Conservation (phyloP, 2,888 invertebrate genomes). For the Mythimna lalbum region DNA sequence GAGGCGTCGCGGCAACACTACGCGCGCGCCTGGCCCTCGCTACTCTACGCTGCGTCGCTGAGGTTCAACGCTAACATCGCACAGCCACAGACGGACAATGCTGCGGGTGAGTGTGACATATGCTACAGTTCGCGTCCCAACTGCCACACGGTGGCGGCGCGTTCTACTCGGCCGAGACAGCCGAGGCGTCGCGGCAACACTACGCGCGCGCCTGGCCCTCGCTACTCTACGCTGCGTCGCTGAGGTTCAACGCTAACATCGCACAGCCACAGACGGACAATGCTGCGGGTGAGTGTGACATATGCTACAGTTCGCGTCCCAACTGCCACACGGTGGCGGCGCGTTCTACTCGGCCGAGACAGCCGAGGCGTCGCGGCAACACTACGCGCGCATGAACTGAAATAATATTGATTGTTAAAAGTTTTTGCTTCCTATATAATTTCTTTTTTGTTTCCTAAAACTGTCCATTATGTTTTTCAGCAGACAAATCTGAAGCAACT, state of each 20-base stretch:
- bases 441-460: background rate
- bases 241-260: conserved; percentile 90
- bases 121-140: conserved; percentile 89
- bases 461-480: conserved; percentile 68
- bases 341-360: conserved; percentile 99
- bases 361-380: conserved; percentile 97
- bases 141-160: conserved; percentile 98
- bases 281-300: conserved; percentile 8
- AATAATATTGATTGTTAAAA: too few species aligned
- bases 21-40: conserved; percentile 97
- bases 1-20: conserved; percentile 98
- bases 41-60: conserved; percentile 97
- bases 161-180: conserved; percentile 99
- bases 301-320: conserved; percentile 82
- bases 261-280: conserved; percentile 51
- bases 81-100: conserved; percentile 36
- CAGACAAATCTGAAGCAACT: conserved; percentile 77
- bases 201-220: conserved; percentile 98
- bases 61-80: conserved; percentile 86
- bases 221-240: conserved; percentile 97
- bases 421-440: background rate
- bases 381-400: conserved; percentile 91
- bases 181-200: conserved; percentile 97
- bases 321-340: conserved; percentile 98
- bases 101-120: conserved; percentile 71